A percentile compares a stretch with the other conserved stretches of the same genome.
Conservation (phyloP, 2,888 invertebrate species). For the Lathronympha strigana region DNA sequence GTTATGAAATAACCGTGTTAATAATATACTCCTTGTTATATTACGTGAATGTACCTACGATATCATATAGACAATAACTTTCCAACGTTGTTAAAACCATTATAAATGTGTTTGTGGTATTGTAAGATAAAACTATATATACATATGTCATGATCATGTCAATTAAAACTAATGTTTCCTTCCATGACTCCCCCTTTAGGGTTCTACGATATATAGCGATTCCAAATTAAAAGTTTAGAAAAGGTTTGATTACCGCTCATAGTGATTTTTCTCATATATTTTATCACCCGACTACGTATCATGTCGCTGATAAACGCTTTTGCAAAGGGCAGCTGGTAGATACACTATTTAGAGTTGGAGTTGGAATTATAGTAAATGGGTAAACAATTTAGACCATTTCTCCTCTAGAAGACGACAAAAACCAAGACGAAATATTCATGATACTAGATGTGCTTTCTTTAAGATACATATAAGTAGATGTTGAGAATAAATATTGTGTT, state of each 20-base stretch:
- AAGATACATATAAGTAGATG: constrained; percentile 23
- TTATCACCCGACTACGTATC: neutral
- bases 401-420: neutral
- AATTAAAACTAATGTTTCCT: constrained; percentile 44
- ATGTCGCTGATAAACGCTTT: neutral
- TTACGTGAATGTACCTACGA: constrained; percentile 13
- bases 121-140: constrained; percentile 7
- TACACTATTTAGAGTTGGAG: neutral
- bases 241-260: too few relatives aligned
- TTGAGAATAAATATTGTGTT: constrained; percentile 32
- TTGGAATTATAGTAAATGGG: neutral
- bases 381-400: neutral
- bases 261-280: neutral
- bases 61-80: constrained; percentile 48
- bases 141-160: constrained; percentile 45
- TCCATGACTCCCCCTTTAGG: constrained; percentile 7
- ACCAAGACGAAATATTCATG: neutral
- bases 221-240: neutral
- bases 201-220: neutral
- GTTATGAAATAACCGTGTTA: constrained; percentile 8
- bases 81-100: constrained; percentile 44
- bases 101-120: constrained; percentile 26
- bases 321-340: neutral
- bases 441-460: constrained; percentile 17
- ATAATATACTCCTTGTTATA: constrained; percentile 3